Percentiles rank a stretch among this genome's conserved stretches.
phyloP scores from a whole-genome alignment of 2,113 vertebrate genomes.

The Aix galericulata region DNA sequence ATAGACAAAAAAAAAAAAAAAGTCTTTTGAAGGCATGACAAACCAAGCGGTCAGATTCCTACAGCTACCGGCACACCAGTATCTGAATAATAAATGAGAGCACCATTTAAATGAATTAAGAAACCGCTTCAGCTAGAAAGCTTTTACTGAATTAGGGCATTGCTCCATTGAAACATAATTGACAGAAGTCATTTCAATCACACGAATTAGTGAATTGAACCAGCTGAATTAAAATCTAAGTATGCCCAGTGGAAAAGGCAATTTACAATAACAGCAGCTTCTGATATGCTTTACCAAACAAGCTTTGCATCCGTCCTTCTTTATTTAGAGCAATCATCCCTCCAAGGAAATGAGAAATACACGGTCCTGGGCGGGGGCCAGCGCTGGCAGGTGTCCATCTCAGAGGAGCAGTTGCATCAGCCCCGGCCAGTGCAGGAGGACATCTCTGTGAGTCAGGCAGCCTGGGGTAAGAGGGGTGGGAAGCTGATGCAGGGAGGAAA shows the following conservation, averaged over 20 bases:
- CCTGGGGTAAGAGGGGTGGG: conserved; percentile 4
- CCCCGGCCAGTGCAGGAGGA: conserved; percentile 17
- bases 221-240: conserved; percentile 47
- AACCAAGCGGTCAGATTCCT: neutral
- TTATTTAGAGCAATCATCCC: conserved; percentile 39
- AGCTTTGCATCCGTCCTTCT: conserved; percentile 48
- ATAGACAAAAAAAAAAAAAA: neutral
- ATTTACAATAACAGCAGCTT: conserved; percentile 36
- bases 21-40: neutral
- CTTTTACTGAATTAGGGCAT: conserved; percentile 16
- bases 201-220: conserved; percentile 28
- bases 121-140: conserved; percentile 39
- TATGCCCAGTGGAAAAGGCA: conserved; percentile 39
- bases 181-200: conserved; percentile 26
- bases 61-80: neutral
- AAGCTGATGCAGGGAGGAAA: conserved; percentile 42
- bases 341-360: conserved; percentile 52
- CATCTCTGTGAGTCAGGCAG: conserved; percentile 58
- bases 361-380: conserved; percentile 1
- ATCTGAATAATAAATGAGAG: conserved; percentile 38
- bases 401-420: conserved; percentile 53
- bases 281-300: conserved; percentile 34
- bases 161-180: conserved; percentile 21
- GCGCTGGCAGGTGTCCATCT: conserved; percentile 42
- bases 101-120: conserved; percentile 48